These are phyloP conservation scores for Haemorhous mexicanus DNA, from an alignment of 2,113 vertebrate genomes.

Conservation along the genomic window DNA sequence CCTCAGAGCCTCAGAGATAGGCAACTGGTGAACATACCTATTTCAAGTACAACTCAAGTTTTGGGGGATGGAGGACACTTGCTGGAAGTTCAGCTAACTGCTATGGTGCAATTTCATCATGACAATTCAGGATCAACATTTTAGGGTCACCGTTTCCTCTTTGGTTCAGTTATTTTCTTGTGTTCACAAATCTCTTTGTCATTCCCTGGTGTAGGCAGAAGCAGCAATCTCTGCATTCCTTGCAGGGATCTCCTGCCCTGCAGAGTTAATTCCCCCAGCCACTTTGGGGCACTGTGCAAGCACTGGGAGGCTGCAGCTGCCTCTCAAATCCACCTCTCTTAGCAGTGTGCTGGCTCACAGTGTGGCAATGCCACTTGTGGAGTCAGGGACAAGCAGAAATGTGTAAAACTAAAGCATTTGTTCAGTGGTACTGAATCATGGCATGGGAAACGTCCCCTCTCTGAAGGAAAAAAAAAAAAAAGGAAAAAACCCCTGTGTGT, in stretches of 20 bases:
- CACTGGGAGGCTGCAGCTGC: background rate
- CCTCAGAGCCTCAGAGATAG: background rate
- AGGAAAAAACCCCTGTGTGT: accelerated
- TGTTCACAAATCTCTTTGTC: background rate
- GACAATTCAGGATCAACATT: background rate
- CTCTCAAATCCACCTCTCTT: background rate
- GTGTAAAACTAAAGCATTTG: background rate
- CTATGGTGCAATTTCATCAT: background rate
- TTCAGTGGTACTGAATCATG: background rate
- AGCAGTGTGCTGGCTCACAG: background rate
- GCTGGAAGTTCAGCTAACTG: background rate
- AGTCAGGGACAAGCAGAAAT: background rate
- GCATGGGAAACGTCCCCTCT: background rate
- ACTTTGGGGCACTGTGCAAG: background rate
- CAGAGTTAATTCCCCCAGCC: background rate
- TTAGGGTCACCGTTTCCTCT: background rate
- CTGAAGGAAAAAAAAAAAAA: background rate
- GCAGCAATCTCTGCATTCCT: background rate
- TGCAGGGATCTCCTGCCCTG: background rate
- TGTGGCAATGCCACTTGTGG: accelerated
- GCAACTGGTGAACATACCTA: background rate
- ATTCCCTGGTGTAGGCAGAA: background rate
- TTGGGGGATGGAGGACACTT: background rate
- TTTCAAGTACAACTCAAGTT: background rate
- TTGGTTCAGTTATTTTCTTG: background rate